Conservation (phyloP, 2,113 vertebrate genomes). For the Mus spicilegus region DNA sequence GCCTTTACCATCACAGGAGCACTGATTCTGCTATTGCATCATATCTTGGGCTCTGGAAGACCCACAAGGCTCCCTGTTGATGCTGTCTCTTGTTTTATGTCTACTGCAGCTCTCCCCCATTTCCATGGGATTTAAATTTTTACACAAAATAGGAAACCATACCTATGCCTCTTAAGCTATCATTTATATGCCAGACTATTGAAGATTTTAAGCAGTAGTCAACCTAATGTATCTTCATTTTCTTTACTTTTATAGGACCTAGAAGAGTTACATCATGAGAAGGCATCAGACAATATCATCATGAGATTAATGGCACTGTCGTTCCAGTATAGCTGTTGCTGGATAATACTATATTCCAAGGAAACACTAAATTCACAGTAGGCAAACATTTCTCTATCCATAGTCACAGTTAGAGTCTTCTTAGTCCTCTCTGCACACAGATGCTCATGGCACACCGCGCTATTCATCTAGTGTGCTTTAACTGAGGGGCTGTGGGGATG, state of each 20-base stretch:
- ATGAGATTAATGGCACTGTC: constrained; percentile 91
- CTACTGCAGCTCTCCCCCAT: background rate
- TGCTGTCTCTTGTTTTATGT: background rate
- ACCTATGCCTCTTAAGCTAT: constrained; percentile 18
- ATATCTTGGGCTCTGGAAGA: background rate
- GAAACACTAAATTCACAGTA: constrained; percentile 87
- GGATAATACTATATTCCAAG: constrained; percentile 92
- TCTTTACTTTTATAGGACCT: constrained; percentile 85
- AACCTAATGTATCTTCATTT: constrained; percentile 59
- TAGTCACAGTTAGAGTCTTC: constrained; percentile 43
- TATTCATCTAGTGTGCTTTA: constrained; percentile 17
- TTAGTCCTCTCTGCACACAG: constrained; percentile 46
- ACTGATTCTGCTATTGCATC: background rate
- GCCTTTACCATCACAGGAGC: background rate
- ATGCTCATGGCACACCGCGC: background rate
- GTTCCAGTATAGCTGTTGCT: constrained; percentile 94
- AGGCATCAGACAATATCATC: constrained; percentile 89
- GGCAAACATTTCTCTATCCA: constrained; percentile 72
- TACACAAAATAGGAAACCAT: background rate
- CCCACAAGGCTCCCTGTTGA: background rate
- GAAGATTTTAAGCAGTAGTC: constrained; percentile 61
- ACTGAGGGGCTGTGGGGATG: background rate
- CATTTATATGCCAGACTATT: constrained; percentile 2
- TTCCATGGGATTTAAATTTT: constrained; percentile 43
- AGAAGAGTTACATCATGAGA: constrained; percentile 89